phyloP scores from a whole-genome alignment of 1,140 invertebrate genomes.

The Diploscapter pachys region DNA sequence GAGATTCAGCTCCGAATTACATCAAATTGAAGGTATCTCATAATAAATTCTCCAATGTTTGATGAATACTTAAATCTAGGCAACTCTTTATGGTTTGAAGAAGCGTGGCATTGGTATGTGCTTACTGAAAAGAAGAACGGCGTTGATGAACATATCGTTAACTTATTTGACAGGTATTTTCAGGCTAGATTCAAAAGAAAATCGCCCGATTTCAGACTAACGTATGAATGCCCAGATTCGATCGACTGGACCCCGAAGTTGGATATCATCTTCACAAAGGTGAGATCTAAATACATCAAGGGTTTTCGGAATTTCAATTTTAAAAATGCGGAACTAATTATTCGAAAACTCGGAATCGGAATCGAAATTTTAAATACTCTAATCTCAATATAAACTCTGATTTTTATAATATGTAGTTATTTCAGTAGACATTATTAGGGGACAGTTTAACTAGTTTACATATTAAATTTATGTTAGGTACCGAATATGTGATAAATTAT shows the following conservation, averaged over 20 bases:
- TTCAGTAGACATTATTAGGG: not conserved
- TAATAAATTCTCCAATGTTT: too few relatives aligned
- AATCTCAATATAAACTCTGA: not conserved
- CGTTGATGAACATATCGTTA: conserved; percentile 43
- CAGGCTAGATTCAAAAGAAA: conserved; percentile 9
- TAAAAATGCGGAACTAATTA: not conserved
- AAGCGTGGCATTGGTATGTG: conserved; percentile 65
- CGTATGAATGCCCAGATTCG: conserved; percentile 74
- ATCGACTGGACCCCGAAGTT: conserved; percentile 72
- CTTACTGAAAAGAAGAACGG: conserved; percentile 33
- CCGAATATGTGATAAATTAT: too few relatives aligned
- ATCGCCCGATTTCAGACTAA: conserved; percentile 67
- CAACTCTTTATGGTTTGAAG: conserved; percentile 74
- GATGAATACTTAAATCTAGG: conserved; percentile 18
- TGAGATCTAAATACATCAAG: not conserved
- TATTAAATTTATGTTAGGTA: too few relatives aligned
- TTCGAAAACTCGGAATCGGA: too few relatives aligned
- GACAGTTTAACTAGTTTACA: too few relatives aligned
- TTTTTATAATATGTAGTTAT: not conserved
- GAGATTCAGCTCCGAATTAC: not conserved
- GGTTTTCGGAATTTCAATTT: too few relatives aligned
- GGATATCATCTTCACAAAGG: conserved; percentile 72
- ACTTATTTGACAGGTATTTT: conserved; percentile 46
- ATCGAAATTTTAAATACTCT: too few relatives aligned
- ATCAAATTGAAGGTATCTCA: not conserved